Base-by-base conservation (phyloP, 1,140 invertebrate genomes). In the Achatina immaculata region DNA sequence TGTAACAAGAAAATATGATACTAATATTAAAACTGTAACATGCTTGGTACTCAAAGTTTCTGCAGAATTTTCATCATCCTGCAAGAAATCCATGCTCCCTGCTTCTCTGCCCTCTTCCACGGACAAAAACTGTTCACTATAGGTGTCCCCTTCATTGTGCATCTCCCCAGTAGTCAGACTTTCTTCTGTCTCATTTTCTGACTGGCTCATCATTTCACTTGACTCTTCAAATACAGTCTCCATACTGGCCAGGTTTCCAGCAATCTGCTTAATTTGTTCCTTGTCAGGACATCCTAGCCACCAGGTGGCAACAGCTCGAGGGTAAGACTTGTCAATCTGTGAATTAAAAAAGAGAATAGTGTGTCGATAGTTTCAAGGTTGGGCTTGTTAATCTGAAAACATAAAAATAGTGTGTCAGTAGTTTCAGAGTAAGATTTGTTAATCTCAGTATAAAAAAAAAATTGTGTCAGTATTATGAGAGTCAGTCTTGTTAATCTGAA, bases 251-350 rank as follows among this genome's bases (percentile, higher is more conserved):
- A 68, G 36, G 38, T 36, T 62, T 42, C 43, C 45, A 9, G 21
- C 43, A 21, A 82, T 34, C 19, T 81, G 80, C 1, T 72, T 71
- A 0, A 83, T 80, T 68, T 85, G 78, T n/a, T 71, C 68, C 48
- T 82, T 77, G 31, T 85, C 83, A 0, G 84, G 81, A 90, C 96
- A 98, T 0, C 96, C 96, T 86, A 97, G 95, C 97, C 96, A 98
- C 96, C 96, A 98, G 86, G 94, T 94, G 0, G 94, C 95, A 31
- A 94, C 95, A 16, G 95, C 94, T 77, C 97, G 93, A 1, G 97
- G 97, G 93, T 98, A 98, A 24, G 95, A 93, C 31, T 96, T 96
- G 87, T 97, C 96, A 84, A 98, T 94, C 95, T 96, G 88, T 14
- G n/a, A 16, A 66, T 42, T 7, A 34, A 43, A 31, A 6, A 16